Evolutionary conservation across 2,113 vertebrate genomes (phyloP).

Genomic region (Calyptommatus sinebrachiatus): DNA sequence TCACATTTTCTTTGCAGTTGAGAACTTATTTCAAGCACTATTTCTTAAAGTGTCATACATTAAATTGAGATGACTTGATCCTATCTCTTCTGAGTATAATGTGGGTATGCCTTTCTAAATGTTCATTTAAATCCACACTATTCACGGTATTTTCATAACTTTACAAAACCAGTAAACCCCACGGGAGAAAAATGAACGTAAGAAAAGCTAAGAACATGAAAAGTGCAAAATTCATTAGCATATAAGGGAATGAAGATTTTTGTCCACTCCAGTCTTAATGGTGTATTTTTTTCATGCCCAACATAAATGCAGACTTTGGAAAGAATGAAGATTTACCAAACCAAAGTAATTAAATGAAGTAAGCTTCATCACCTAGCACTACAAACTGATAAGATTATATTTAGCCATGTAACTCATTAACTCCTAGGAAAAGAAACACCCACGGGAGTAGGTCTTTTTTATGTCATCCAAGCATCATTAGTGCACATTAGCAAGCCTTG

Average conservation of each 20-base stretch:
- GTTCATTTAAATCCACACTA: slow-evolving; percentile 27
- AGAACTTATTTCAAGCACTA: background rate
- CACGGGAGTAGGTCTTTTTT: background rate
- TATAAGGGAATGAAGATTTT: background rate
- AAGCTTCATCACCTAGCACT: background rate
- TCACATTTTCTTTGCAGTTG: background rate
- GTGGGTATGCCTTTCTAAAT: background rate
- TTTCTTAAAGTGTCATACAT: slow-evolving; percentile 22
- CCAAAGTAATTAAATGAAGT: background rate
- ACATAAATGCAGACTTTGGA: background rate
- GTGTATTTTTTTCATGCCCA: background rate
- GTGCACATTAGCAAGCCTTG: no score
- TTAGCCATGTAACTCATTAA: background rate
- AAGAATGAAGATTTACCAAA: background rate
- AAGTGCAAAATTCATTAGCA: background rate
- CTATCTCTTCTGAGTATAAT: background rate
- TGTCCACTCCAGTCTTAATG: background rate
- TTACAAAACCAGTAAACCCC: background rate
- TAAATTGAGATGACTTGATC: slow-evolving; percentile 19
- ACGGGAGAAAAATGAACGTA: no score
- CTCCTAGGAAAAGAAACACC: no score
- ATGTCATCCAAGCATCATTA: background rate
- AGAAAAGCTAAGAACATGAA: no score
- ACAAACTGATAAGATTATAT: background rate
- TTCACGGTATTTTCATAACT: slow-evolving; percentile 7